phyloP scores from a whole-genome alignment of 1,140 invertebrate genomes.

The Leptopilina clavipes region DNA sequence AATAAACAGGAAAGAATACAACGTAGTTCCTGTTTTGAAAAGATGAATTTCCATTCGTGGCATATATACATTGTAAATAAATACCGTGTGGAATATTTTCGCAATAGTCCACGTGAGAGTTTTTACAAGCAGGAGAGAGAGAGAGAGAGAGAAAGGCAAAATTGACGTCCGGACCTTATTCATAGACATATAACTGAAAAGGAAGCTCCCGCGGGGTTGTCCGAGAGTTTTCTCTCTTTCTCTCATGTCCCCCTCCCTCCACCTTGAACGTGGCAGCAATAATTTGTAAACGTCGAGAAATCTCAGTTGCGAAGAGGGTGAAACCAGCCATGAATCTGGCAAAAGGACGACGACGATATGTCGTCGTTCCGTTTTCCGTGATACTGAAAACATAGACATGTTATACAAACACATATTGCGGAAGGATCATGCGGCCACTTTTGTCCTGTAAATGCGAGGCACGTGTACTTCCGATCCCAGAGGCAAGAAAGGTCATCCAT shows the following conservation, averaged over 20 bases:
- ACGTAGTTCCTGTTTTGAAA: too few relatives aligned
- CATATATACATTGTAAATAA: conserved; percentile 3
- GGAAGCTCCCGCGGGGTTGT: conserved; percentile 28
- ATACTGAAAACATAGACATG: not conserved
- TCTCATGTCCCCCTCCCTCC: not conserved
- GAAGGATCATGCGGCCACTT: conserved; percentile 39
- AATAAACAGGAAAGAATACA: too few relatives aligned
- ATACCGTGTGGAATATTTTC: not conserved
- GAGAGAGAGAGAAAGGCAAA: too few relatives aligned
- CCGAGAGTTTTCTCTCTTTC: not conserved
- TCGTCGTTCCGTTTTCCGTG: conserved; percentile 18
- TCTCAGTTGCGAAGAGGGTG: conserved; percentile 30
- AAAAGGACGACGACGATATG: conserved; percentile 13
- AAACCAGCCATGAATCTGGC: conserved; percentile 32
- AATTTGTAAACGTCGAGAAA: conserved; percentile 33
- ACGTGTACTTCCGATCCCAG: conserved; percentile 39
- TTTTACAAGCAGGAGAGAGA: conserved; percentile 27
- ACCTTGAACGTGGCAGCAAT: not conserved
- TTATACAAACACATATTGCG: conserved; percentile 21
- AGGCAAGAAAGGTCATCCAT: conserved; percentile 48
- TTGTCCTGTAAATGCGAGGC: conserved; percentile 39
- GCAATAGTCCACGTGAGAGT: conserved; percentile 23
- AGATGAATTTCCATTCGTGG: not conserved
- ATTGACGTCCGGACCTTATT: conserved; percentile 8
- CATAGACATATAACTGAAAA: conserved; percentile 30